A percentile compares a stretch with the other conserved stretches of the same genome.
Conservation (phyloP, 2,888 invertebrate species). For the Athetis lepigone region DNA sequence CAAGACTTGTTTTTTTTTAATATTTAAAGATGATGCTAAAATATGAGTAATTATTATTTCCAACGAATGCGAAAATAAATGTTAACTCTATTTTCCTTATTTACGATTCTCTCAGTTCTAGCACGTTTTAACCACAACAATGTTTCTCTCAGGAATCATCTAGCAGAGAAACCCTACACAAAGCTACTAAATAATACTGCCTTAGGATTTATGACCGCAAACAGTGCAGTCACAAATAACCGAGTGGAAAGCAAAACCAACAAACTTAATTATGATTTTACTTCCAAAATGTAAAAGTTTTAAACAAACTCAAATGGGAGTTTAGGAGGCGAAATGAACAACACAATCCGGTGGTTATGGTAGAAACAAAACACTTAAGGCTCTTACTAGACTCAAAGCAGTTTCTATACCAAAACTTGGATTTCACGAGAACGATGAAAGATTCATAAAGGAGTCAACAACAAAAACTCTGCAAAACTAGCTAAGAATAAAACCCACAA, state of each 20-base stretch:
- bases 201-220: constrained; percentile 48
- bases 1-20: neutral
- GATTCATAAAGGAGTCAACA: neutral
- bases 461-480: constrained; percentile 7
- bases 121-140: constrained; percentile 28
- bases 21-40: constrained; percentile 8
- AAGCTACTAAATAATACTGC: constrained; percentile 50
- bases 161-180: constrained; percentile 36
- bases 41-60: neutral
- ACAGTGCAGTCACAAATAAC: constrained; percentile 47
- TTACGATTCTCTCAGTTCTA: constrained; percentile 11
- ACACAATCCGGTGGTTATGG: constrained; percentile 19
- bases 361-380: constrained; percentile 14
- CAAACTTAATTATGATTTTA: constrained; percentile 28
- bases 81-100: constrained; percentile 4
- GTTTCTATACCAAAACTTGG: neutral
- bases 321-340: constrained; percentile 25
- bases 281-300: constrained; percentile 32
- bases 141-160: constrained; percentile 37
- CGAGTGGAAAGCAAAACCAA: constrained; percentile 37
- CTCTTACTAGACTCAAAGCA: neutral
- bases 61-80: neutral
- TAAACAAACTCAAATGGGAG: constrained; percentile 28
- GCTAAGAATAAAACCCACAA: constrained; percentile 20
- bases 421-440: neutral